Evolutionary conservation across 1,140 invertebrate species (phyloP).

Genomic region (Platorchestia sp.): DNA sequence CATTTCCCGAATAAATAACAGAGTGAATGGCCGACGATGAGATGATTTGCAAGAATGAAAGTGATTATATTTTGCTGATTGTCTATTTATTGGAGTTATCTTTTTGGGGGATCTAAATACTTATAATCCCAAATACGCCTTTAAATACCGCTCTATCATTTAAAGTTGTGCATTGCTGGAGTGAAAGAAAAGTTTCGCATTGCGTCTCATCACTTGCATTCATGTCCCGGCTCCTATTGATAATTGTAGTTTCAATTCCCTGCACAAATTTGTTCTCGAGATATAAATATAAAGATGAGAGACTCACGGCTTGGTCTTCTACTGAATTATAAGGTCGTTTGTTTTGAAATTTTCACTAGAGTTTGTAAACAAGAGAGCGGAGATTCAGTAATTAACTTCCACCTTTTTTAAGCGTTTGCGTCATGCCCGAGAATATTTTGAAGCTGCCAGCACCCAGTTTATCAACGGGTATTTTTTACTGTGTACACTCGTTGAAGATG

Average conservation of each 20-base stretch:
- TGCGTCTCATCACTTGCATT: background rate
- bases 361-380: conserved; percentile 35
- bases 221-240: background rate
- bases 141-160: background rate
- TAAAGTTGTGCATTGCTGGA: background rate
- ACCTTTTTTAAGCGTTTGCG: conserved; percentile 5
- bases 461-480: background rate
- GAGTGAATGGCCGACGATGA: too few relatives aligned
- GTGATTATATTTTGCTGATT: too few relatives aligned
- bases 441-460: background rate
- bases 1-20: too few relatives aligned
- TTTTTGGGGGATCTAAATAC: background rate
- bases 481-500: conserved; percentile 15
- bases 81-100: background rate
- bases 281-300: background rate
- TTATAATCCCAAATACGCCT: background rate
- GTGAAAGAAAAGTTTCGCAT: background rate
- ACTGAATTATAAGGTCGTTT: conserved; percentile 33
- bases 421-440: conserved; percentile 22
- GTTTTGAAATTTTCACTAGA: conserved; percentile 23
- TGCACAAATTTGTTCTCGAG: background rate
- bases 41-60: background rate
- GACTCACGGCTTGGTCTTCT: background rate
- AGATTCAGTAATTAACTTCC: conserved; percentile 16
- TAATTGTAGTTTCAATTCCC: background rate